These are phyloP conservation scores for Hirtodrosophila trivittata DNA, from an alignment of 2,888 invertebrate genomes.

Conservation along the genomic window DNA sequence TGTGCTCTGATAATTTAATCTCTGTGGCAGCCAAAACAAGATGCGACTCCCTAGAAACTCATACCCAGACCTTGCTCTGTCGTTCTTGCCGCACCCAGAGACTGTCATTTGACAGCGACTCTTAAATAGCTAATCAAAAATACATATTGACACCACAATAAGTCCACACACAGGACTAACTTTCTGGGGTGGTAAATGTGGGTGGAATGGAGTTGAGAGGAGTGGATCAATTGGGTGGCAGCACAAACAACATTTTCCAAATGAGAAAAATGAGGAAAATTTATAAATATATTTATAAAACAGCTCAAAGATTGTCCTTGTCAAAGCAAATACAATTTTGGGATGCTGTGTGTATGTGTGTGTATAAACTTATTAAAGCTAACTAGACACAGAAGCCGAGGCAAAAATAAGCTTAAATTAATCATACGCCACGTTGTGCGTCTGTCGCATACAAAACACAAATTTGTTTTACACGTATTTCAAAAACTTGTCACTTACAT, in stretches of 20 bases:
- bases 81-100: neutral
- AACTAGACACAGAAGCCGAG: slow-evolving; percentile 46
- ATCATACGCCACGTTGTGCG: slow-evolving; percentile 64
- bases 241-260: slow-evolving; percentile 33
- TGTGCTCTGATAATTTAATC: slow-evolving; percentile 55
- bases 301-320: slow-evolving; percentile 13
- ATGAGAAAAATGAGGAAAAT: slow-evolving; percentile 25
- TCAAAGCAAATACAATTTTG: slow-evolving; percentile 22
- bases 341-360: neutral
- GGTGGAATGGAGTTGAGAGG: too few species aligned
- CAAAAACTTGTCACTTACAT: slow-evolving; percentile 29
- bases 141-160: slow-evolving; percentile 59
- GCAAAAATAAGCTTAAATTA: slow-evolving; percentile 51
- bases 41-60: slow-evolving; percentile 5
- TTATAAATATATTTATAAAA: slow-evolving; percentile 26
- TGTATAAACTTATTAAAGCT: slow-evolving; percentile 44
- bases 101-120: slow-evolving; percentile 13
- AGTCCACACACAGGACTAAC: slow-evolving; percentile 9
- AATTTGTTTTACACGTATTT: slow-evolving; percentile 16
- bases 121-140: slow-evolving; percentile 75
- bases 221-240: neutral
- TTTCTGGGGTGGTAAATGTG: slow-evolving; percentile 4
- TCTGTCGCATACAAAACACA: slow-evolving; percentile 22
- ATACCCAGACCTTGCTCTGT: too few species aligned
- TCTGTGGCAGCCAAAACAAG: slow-evolving; percentile 52